These are phyloP conservation scores for Ctenopoma multispine DNA, from an alignment of 2,797 vertebrate genomes.

Conservation along the genomic window DNA sequence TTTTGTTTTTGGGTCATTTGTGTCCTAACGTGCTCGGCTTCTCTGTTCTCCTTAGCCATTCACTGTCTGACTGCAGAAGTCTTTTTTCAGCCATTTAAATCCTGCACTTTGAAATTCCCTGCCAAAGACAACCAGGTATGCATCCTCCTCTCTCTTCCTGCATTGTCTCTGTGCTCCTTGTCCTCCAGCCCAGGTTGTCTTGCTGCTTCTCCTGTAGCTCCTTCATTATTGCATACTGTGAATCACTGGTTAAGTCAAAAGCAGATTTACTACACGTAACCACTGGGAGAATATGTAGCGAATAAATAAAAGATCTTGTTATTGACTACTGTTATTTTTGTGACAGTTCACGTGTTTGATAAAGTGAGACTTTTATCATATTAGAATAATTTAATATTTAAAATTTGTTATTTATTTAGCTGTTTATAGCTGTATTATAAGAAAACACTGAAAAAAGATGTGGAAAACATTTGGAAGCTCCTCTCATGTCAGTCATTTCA, in stretches of 20 bases:
- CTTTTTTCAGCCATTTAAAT: conserved; percentile 87
- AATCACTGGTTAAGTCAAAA: conserved; percentile 42
- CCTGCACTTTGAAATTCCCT: conserved; percentile 86
- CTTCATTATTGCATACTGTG: conserved; percentile 63
- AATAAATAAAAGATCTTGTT: conserved; percentile 4
- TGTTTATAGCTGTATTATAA: no score
- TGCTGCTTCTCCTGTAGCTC: conserved; percentile 47
- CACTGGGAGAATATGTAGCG: neutral
- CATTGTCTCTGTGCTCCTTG: conserved; percentile 63
- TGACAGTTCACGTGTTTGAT: neutral
- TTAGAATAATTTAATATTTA: neutral
- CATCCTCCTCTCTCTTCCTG: conserved; percentile 63
- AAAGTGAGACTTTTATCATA: neutral
- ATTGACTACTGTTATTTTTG: neutral
- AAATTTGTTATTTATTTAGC: neutral
- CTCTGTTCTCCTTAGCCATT: conserved; percentile 88
- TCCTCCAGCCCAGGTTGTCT: conserved; percentile 64
- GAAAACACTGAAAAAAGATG: neutral
- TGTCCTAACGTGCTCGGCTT: conserved; percentile 87
- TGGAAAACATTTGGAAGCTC: neutral
- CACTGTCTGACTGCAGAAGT: conserved; percentile 88
- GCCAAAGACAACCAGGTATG: conserved; percentile 78
- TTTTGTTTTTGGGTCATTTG: conserved; percentile 66
- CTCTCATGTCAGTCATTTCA: conserved; percentile 2
- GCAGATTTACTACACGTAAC: conserved; percentile 9